Evolutionary conservation across 2,888 invertebrate species (phyloP).

Genomic region (Adelphocoris suturalis): DNA sequence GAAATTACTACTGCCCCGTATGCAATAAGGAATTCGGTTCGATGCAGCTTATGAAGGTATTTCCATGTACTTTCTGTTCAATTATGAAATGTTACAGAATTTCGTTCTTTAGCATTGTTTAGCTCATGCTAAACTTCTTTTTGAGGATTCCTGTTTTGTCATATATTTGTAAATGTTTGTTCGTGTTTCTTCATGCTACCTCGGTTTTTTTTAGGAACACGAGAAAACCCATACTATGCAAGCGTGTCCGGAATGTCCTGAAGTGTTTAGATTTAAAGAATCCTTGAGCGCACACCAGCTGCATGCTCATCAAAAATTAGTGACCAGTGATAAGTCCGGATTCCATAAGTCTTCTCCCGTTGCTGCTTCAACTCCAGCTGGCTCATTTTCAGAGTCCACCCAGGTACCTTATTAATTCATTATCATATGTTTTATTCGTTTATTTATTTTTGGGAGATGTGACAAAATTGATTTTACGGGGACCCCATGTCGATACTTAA

Average conservation of each 20-base stretch:
- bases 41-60: constrained; percentile 23
- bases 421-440: no score
- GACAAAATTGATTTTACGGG: no score
- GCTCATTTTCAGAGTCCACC: background rate
- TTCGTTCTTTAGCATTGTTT: background rate
- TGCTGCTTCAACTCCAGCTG: constrained; percentile 37
- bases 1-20: constrained; percentile 11
- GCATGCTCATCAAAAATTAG: background rate
- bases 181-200: background rate
- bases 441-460: no score
- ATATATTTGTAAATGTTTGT: no score
- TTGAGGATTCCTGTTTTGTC: no score
- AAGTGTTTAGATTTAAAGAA: constrained; percentile 39
- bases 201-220: constrained; percentile 24
- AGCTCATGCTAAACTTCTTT: no score
- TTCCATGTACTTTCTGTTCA: background rate
- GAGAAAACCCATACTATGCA: constrained; percentile 18
- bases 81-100: background rate
- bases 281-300: background rate
- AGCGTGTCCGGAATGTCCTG: constrained; percentile 40
- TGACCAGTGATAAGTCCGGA: background rate
- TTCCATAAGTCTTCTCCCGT: background rate
- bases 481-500: no score
- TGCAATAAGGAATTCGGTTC: constrained; percentile 22
- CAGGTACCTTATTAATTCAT: background rate